phyloP scores from a whole-genome alignment of 1,140 invertebrate species.

The Parapsyche elsis region DNA sequence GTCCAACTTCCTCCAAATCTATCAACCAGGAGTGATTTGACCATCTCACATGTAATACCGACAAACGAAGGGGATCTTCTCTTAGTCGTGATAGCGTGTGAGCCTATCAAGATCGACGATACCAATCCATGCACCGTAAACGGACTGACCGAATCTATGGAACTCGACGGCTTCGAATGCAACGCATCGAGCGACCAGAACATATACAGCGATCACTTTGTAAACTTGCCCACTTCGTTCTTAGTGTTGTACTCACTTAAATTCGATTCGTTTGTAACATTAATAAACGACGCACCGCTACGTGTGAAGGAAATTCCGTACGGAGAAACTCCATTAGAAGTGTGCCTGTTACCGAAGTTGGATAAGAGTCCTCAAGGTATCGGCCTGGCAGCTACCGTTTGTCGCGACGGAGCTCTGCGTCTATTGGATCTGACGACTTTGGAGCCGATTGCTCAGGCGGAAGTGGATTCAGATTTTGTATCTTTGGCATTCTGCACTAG shows the following conservation, averaged over 20 bases:
- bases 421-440: conserved; percentile 75
- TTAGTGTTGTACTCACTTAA: conserved; percentile 70
- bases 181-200: conserved; percentile 9
- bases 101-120: conserved; percentile 56
- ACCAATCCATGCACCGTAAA: conserved; percentile 50
- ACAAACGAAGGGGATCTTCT: conserved; percentile 74
- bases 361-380: conserved; percentile 64
- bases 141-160: conserved; percentile 59
- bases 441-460: conserved; percentile 72
- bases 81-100: conserved; percentile 71
- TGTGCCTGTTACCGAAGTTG: conserved; percentile 73
- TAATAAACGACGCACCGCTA: conserved; percentile 72
- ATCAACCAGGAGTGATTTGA: conserved; percentile 64
- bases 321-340: conserved; percentile 74
- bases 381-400: conserved; percentile 66
- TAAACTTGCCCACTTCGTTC: conserved; percentile 41
- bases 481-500: conserved; percentile 82
- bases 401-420: conserved; percentile 76
- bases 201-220: conserved; percentile 18
- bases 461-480: conserved; percentile 76
- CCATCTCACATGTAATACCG: conserved; percentile 71
- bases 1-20: conserved; percentile 65
- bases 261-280: conserved; percentile 68
- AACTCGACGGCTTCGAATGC: conserved; percentile 60
- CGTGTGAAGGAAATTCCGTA: conserved; percentile 71